Evolutionary conservation across 2,888 invertebrate species (phyloP), one percentile per base, ranked within the genome.

Genomic region (Pachymerium ferrugineum): DNA sequence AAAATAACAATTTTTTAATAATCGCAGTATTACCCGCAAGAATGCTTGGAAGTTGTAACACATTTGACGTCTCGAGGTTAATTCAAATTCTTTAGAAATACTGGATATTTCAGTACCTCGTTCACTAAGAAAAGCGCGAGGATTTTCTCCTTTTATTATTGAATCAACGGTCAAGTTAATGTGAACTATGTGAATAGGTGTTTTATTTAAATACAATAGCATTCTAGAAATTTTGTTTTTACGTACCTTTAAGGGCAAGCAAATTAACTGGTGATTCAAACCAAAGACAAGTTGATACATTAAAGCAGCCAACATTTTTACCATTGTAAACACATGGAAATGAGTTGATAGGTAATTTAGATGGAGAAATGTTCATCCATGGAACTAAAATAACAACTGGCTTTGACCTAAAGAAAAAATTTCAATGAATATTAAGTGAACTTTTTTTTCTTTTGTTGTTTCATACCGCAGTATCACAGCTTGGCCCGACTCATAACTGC

Each of bases 401-500:
- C 8, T 10, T 10, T 1, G 62, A 14, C 28, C 62, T 62, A 5
- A 12, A 25, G 25, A 54, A 54, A 2, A 0, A 22, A 6, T 19
- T 4, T n/a, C n/a, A n/a, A 22, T 22, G 10, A 22, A 10, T 54
- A 54, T 54, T 54, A 1, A 22, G 10, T n/a, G n/a, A n/a, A n/a
- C 10, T 54, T 19, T 19, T 22, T 54, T 19, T 19, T 54, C 8
- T 4, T 47, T 16, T 14, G 10, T 1, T 1, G 42, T 1, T 28
- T 28, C 16, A 28, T 3, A 69, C 69, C 69, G 28, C 10, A 69
- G 22, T 1, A 69, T 69, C 0, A 69, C 69, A 69, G 69, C 69
- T 3, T 69, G 30, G 10, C 31, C 69, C 12, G 69, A 69, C n/a
- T 30, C 69, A 30, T 69, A 69, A 69, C 69, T 69, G 12, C 69